phyloP scores from a whole-genome alignment of 1,140 invertebrate genomes.

The Meloidogyne chitwoodi region DNA sequence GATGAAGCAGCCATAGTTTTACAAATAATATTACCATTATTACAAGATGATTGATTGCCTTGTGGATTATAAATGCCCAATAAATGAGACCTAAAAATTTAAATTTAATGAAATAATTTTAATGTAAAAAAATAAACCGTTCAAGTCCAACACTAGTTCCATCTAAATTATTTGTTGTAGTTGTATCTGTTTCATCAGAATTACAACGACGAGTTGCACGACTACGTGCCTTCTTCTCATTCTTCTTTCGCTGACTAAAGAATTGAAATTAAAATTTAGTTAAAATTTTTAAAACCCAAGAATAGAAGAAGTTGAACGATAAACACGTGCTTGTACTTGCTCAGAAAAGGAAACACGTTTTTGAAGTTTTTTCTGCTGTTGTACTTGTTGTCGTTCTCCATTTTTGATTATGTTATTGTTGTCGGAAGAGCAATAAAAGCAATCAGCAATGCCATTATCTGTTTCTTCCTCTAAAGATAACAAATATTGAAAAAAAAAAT shows the following conservation, averaged over 20 bases:
- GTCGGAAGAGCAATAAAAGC: background rate
- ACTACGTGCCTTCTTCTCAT: conserved; percentile 12
- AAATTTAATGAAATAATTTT: background rate
- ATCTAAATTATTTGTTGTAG: background rate
- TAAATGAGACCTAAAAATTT: background rate
- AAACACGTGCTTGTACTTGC: conserved; percentile 31
- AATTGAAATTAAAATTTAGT: background rate
- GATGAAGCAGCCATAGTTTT: background rate
- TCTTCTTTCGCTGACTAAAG: conserved; percentile 7
- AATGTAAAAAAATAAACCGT: background rate
- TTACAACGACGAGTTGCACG: conserved; percentile 14
- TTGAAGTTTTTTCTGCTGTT: conserved; percentile 2
- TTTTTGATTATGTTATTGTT: background rate
- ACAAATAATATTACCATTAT: background rate
- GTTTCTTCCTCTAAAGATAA: background rate
- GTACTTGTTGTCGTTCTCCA: background rate
- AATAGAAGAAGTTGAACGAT: conserved; percentile 11
- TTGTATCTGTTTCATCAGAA: background rate
- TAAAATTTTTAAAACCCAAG: background rate
- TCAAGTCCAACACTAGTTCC: background rate
- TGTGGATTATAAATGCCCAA: background rate
- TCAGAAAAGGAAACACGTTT: conserved; percentile 37
- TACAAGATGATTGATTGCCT: background rate
- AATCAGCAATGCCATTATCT: background rate
- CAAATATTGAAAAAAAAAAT: background rate